phyloP scores from a whole-genome alignment of 1,140 invertebrate species.

The Cyrtorhinus lividipennis region DNA sequence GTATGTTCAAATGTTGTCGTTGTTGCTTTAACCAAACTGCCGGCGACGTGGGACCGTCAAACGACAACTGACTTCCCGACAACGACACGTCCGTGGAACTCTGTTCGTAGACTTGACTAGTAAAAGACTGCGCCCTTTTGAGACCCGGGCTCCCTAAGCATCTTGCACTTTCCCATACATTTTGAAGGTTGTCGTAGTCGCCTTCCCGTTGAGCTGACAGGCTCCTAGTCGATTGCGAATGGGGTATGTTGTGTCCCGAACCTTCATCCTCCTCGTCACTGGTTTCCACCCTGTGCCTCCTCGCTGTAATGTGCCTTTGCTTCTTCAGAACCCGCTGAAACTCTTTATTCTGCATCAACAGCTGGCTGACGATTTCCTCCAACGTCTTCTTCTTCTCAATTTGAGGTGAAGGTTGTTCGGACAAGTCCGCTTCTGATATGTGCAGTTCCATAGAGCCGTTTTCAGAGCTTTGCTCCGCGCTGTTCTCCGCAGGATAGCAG shows the following conservation, averaged over 20 bases:
- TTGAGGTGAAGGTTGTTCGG: constrained; percentile 23
- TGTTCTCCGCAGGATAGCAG: neutral
- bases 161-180: constrained; percentile 31
- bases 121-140: constrained; percentile 25
- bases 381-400: constrained; percentile 38
- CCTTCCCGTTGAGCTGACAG: constrained; percentile 23
- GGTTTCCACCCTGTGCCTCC: constrained; percentile 37
- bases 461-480: neutral
- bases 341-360: constrained; percentile 68
- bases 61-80: constrained; percentile 20
- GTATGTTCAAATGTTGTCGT: constrained; percentile 33
- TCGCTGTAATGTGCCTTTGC: constrained; percentile 42
- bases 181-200: constrained; percentile 36
- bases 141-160: constrained; percentile 16
- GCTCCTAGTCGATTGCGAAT: constrained; percentile 15
- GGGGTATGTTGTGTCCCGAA: neutral
- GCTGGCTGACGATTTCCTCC: constrained; percentile 65
- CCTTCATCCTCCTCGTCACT: constrained; percentile 39
- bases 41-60: constrained; percentile 38
- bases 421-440: constrained; percentile 20
- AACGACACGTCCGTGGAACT: constrained; percentile 16
- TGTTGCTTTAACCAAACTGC: constrained; percentile 45
- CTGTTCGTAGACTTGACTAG: constrained; percentile 21
- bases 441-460: constrained; percentile 15
- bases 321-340: constrained; percentile 62